Evolutionary conservation across 2,113 vertebrate genomes (phyloP).

Genomic region (Rhadina sibilatrix): DNA sequence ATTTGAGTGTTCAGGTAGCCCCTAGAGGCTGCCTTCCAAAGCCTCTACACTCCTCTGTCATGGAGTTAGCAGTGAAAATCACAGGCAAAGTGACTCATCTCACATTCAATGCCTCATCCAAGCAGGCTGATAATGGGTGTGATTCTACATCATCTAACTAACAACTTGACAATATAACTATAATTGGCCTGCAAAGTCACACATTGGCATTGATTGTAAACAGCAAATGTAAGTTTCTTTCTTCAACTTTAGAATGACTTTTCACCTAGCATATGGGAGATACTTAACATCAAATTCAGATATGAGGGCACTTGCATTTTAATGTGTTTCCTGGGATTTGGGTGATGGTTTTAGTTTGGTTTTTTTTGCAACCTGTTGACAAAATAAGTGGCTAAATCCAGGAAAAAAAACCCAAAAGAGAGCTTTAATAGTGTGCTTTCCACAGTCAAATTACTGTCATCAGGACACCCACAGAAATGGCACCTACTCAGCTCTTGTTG

Average conservation of each 20-base stretch:
- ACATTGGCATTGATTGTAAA: not conserved
- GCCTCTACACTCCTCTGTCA: not conserved
- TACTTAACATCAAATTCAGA: not conserved
- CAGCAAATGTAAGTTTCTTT: not conserved
- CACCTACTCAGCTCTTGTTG: not conserved
- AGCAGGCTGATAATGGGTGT: not conserved
- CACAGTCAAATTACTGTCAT: not conserved
- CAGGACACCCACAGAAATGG: not conserved
- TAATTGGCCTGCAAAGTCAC: not conserved
- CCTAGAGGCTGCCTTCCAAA: not conserved
- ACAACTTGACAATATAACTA: not conserved
- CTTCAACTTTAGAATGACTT: not conserved
- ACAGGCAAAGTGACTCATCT: not conserved
- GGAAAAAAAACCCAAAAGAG: not conserved
- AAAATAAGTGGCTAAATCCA: not conserved
- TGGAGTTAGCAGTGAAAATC: not conserved
- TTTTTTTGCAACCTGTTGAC: not conserved
- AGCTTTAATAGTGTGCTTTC: not conserved
- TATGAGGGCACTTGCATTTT: not conserved
- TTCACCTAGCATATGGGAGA: not conserved
- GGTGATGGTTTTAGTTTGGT: not conserved
- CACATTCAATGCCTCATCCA: not conserved
- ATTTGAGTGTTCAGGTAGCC: not conserved
- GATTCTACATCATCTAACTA: not conserved
- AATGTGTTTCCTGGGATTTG: not conserved